Percentiles rank a stretch among this genome's conserved stretches.
These are phyloP conservation scores for Isoperla grammatica DNA, from an alignment of 2,888 invertebrate genomes.

Conservation along the genomic window DNA sequence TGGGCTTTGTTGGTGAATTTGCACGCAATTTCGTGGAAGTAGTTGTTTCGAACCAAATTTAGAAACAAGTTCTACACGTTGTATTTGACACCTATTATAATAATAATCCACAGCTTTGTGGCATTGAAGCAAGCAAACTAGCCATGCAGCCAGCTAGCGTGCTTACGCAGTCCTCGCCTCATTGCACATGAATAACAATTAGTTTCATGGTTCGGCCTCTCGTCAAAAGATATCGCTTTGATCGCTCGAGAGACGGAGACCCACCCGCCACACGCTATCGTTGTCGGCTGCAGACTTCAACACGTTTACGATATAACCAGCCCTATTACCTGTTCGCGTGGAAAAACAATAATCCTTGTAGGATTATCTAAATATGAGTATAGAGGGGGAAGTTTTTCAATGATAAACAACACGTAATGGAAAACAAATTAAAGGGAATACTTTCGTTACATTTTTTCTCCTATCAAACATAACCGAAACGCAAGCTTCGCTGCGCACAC, in stretches of 20 bases:
- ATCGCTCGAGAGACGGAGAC: slow-evolving; percentile 6
- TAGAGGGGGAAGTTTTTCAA: slow-evolving; percentile 8
- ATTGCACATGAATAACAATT: slow-evolving; percentile 9
- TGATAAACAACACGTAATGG: background rate
- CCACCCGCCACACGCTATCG: background rate
- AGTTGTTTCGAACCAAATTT: no score
- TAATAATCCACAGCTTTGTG: background rate
- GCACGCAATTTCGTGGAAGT: no score
- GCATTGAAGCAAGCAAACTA: background rate
- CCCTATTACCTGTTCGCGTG: slow-evolving; percentile 2
- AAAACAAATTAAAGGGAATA: slow-evolving; percentile 3
- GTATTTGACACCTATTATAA: background rate
- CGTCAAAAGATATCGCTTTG: no score
- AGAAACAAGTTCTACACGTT: no score
- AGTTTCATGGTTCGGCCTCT: background rate
- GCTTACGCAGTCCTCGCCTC: background rate
- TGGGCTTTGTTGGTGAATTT: no score
- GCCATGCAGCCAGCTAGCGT: background rate
- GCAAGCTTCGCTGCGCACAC: background rate
- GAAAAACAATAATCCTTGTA: slow-evolving; percentile 15
- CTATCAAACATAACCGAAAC: background rate
- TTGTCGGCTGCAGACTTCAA: background rate
- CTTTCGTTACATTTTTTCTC: background rate
- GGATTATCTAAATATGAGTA: slow-evolving; percentile 4
- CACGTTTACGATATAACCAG: background rate